Conservation (phyloP, 1,140 invertebrate species). For the Fopius arisanus region DNA sequence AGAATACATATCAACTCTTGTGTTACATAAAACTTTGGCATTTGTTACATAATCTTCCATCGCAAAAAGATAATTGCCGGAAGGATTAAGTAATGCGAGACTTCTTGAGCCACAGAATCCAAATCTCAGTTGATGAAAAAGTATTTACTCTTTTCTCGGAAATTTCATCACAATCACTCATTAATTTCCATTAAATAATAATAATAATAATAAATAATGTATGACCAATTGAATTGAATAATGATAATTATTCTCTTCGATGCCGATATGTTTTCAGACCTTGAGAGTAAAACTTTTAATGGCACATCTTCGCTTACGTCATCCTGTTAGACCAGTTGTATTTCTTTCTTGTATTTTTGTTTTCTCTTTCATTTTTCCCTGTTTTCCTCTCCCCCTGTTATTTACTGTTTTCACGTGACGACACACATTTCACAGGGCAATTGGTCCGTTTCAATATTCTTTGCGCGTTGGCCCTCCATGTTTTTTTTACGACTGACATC, state of each 20-base stretch:
- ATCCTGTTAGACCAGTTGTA: constrained; percentile 11
- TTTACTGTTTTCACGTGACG: not conserved
- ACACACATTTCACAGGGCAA: not conserved
- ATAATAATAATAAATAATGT: no score
- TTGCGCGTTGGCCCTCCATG: not conserved
- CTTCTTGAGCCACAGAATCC: no score
- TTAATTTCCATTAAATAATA: no score
- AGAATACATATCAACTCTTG: not conserved
- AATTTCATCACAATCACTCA: no score
- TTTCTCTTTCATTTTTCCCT: not conserved
- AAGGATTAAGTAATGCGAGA: no score
- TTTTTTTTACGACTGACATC: not conserved
- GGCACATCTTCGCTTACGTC: not conserved
- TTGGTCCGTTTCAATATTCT: not conserved
- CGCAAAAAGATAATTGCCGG: no score
- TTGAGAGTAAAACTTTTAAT: constrained; percentile 8
- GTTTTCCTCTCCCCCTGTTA: not conserved
- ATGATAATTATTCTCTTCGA: no score
- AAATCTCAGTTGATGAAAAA: no score
- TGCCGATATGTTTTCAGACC: no score
- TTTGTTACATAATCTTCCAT: constrained; percentile 2
- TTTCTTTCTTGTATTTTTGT: no score
- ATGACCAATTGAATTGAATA: no score
- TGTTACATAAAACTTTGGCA: not conserved
- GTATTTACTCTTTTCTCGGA: no score